phyloP scores from a whole-genome alignment of 2,888 invertebrate genomes.

The Pecten maximus region DNA sequence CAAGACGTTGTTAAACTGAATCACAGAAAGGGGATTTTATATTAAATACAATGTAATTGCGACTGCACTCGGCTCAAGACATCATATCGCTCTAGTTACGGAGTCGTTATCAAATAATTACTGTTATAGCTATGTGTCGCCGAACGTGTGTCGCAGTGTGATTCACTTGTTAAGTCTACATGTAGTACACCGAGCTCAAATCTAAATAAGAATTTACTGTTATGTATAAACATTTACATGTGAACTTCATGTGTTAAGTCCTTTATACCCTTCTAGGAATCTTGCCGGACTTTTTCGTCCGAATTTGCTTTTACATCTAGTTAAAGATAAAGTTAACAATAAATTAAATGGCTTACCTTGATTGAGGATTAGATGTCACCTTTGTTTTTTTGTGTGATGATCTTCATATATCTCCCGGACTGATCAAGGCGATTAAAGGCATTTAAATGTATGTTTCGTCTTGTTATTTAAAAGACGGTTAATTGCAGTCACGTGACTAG shows the following conservation, averaged over 20 bases:
- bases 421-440: constrained; percentile 32
- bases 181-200: background rate
- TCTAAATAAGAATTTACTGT: background rate
- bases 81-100: background rate
- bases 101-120: background rate
- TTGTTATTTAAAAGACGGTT: constrained; percentile 56
- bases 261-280: background rate
- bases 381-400: background rate
- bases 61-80: background rate
- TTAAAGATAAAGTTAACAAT: background rate
- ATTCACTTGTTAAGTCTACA: background rate
- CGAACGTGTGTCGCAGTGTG: background rate
- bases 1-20: background rate
- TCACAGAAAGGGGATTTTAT: background rate
- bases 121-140: background rate
- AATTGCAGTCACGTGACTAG: constrained; percentile 56
- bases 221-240: background rate
- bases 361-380: background rate
- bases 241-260: background rate
- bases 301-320: background rate
- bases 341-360: background rate
- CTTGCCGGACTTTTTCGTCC: background rate
- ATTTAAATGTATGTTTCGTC: constrained; percentile 46
- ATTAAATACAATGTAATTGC: background rate
- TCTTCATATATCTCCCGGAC: constrained; percentile 22